Evolutionary conservation across 2,797 vertebrate genomes (phyloP).

Genomic region (Erethizon dorsatum): DNA sequence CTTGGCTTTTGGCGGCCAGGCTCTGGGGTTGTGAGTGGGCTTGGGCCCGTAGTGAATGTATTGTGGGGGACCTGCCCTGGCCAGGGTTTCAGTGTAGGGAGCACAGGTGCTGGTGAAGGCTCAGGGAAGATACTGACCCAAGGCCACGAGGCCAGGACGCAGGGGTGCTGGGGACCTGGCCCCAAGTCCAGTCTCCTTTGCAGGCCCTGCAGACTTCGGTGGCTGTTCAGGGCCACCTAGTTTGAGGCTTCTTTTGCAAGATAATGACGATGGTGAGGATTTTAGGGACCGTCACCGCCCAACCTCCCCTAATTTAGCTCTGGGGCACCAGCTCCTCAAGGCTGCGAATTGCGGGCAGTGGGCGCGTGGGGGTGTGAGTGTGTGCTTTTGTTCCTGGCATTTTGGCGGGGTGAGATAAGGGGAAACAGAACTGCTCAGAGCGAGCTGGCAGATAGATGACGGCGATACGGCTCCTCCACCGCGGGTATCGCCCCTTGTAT

Average conservation of each 20-base stretch:
- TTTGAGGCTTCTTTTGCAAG: slow-evolving; percentile 72
- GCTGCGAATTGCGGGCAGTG: slow-evolving; percentile 89
- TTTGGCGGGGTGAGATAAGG: slow-evolving; percentile 98
- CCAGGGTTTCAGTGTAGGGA: not conserved
- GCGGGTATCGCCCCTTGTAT: slow-evolving; percentile 89
- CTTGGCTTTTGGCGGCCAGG: too few relatives aligned
- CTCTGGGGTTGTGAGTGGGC: not conserved
- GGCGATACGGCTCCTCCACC: slow-evolving; percentile 96
- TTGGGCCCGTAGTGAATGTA: not conserved
- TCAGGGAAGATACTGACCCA: not conserved
- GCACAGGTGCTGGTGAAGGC: not conserved
- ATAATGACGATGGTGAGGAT: not conserved
- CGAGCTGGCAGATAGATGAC: slow-evolving; percentile 98
- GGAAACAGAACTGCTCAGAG: slow-evolving; percentile 95
- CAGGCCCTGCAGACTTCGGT: not conserved
- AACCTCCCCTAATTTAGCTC: slow-evolving; percentile 90
- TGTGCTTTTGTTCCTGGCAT: slow-evolving; percentile 98
- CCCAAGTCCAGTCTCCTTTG: not conserved
- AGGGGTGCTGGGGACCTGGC: slow-evolving; percentile 22
- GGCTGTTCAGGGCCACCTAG: not conserved
- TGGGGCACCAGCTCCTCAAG: slow-evolving; percentile 89
- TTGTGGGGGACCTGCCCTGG: not conserved
- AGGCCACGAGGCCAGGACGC: not conserved
- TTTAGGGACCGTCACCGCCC: not conserved
- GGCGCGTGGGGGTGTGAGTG: slow-evolving; percentile 74